Base-by-base conservation (phyloP, 1,140 invertebrate genomes). In the Macrocentrus cingulum region DNA sequence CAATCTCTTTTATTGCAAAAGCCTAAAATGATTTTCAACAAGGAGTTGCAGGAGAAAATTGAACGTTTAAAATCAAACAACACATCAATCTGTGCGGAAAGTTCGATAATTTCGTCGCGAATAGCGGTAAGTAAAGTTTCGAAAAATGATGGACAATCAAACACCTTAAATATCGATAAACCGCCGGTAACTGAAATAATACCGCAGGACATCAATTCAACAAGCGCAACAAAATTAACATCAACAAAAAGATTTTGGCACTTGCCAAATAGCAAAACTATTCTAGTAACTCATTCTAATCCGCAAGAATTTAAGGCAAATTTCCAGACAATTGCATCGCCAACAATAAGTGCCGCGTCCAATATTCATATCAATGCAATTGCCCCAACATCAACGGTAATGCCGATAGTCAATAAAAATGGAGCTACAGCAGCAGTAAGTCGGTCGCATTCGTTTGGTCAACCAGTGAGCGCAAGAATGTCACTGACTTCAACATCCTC, bases 231-330 rank as follows among this genome's bases (percentile, higher is more conserved):
- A 2, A 63, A 61, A 34, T 54, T 52, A 29, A 22, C 46, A 32
- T 15, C 36, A 11, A 36, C 53, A 2, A 56, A 60, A 6, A 44
- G 49, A 9, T 62, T 62, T 3, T 66, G 63, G 65, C 42, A 59
- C 32, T 9, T 59, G 0, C 22, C 37, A 1, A 23, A 19, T 0
- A 59, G 18, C 22, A 61, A 48, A 1, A 48, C 22, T 13, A 19
- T 62, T 1, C 50, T 60, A 1, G 44, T 55, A 2, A 7, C 63
- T 29, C 4, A 9, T 29, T 29, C 25, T 9, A 29, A 29, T 29
- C 25, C 25, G 4, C 25, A 29, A 5, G 25, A 29, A 29, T 29
- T 29, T 9, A 29, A 29, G 25, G 4, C 25, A n/a, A n/a, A n/a
- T 29, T 9, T 29, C 9, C 25, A 29, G 25, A 29, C 25, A 29